Base-by-base conservation (phyloP, 2,888 invertebrate genomes). In the Eristalinus aeneus region DNA sequence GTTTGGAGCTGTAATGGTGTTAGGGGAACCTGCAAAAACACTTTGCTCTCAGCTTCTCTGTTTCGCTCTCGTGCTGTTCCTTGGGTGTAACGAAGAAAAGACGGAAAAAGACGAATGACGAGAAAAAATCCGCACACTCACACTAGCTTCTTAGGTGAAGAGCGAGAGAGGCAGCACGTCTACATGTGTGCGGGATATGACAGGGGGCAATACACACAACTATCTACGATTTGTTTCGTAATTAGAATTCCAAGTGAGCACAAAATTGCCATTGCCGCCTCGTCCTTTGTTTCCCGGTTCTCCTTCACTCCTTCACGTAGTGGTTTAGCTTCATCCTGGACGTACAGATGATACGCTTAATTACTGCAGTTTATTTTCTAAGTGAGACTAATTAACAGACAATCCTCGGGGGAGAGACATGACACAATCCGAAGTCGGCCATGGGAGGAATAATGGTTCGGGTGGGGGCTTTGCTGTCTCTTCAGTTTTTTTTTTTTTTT, bases 311-410 rank as follows among this genome's bases (percentile, higher is more conserved):
- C 56, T 56, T 22, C 23, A 10, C 23, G 60, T 74, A 87, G 77
- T 85, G 88, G 88, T 84, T 78, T 77, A 85, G 78, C 85, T 77
- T 84, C 75, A 68, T 89, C 85, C 89, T 88, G 78, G 79, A 79
- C 88, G 68, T 86, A 75, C 86, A 87, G 89, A 89, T 88, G 89
- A 88, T 88, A 88, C 89, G 89, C 91, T 91, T 91, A 92, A 91
- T 92, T 92, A 91, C 92, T 91, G 91, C 91, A 91, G 91, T 91
- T 91, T 92, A 91, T 91, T 91, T 91, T 91, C 91, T 91, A 91
- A 92, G 92, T 91, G 91, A 91, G 91, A 92, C 91, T 91, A 91
- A 92, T 91, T 92, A 91, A 91, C 91, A 90, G 91, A 89, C 90
- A 89, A 90, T 91, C 90, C 90, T 72, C 75, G 75, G 87, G 78